Percentiles rank a stretch among this genome's conserved stretches.
Conservation (phyloP, 2,888 invertebrate genomes). For the Dryobota labecula region DNA sequence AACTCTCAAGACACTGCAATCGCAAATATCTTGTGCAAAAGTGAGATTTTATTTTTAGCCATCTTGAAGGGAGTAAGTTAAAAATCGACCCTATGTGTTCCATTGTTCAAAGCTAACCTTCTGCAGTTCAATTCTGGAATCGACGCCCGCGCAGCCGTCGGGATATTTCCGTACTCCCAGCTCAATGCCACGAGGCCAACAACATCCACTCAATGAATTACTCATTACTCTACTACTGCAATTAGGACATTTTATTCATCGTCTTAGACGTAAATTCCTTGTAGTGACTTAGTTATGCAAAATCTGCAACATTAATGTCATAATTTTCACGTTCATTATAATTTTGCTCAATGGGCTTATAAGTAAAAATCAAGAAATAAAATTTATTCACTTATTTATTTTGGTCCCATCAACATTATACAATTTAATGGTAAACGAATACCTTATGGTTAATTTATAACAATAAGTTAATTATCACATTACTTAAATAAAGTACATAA, state of each 20-base stretch:
- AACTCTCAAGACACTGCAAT: not conserved
- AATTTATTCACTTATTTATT: constrained; percentile 74
- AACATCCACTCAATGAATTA: constrained; percentile 83
- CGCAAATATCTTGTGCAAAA: not conserved
- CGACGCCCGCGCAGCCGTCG: constrained; percentile 35
- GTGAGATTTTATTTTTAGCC: not conserved
- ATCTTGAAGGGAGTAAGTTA: not conserved
- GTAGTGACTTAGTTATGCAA: not conserved
- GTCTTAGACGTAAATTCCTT: constrained; percentile 2
- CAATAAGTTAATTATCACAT: constrained; percentile 68
- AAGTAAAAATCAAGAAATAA: constrained; percentile 51
- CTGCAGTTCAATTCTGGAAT: constrained; percentile 39
- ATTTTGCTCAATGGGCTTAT: not conserved
- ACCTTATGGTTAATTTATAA: constrained; percentile 62
- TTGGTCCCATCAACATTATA: constrained; percentile 81
- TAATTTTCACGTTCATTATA: not conserved
- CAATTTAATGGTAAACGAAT: constrained; percentile 65
- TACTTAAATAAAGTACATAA: constrained; percentile 57
- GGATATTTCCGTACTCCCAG: constrained; percentile 68
- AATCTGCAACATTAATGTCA: not conserved
- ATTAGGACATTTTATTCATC: constrained; percentile 56
- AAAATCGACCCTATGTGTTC: not conserved
- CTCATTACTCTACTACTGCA: constrained; percentile 75
- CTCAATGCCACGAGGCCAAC: constrained; percentile 89
- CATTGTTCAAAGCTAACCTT: constrained; percentile 41